phyloP scores from a whole-genome alignment of 2,888 invertebrate genomes.

The Leucozona laternaria region DNA sequence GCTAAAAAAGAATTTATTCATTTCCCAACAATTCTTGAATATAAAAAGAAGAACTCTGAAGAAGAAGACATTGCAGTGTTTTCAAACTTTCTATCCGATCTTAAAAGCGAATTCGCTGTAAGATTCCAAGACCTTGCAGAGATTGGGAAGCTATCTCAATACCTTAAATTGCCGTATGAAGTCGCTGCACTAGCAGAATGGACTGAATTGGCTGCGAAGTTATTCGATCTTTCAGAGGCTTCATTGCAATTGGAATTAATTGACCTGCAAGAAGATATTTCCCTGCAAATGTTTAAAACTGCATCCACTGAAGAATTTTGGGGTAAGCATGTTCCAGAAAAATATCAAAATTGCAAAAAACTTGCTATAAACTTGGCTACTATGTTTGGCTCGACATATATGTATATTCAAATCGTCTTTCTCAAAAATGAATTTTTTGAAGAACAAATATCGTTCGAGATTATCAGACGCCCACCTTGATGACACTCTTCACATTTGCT shows the following conservation, averaged over 20 bases:
- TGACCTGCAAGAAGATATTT: conserved; percentile 20
- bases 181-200: conserved; percentile 21
- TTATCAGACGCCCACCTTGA: no score
- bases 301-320: conserved; percentile 26
- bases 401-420: background rate
- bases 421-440: conserved; percentile 2
- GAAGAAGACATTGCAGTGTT: conserved; percentile 15
- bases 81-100: conserved; percentile 13
- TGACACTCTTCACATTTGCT: no score
- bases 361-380: background rate
- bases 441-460: conserved; percentile 12
- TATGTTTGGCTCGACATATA: no score
- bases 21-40: conserved; percentile 30
- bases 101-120: conserved; percentile 15
- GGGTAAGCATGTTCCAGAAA: conserved; percentile 5
- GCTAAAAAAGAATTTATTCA: conserved; percentile 22
- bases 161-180: conserved; percentile 6
- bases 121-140: background rate
- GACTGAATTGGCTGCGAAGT: conserved; percentile 23
- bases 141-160: conserved; percentile 11
- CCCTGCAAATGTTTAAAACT: conserved; percentile 31
- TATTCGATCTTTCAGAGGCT: conserved; percentile 10
- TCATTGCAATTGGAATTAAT: conserved; percentile 21
- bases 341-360: conserved; percentile 6
- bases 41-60: no score